phyloP scores from a whole-genome alignment of 1,140 invertebrate genomes.

The Nebria ingens region DNA sequence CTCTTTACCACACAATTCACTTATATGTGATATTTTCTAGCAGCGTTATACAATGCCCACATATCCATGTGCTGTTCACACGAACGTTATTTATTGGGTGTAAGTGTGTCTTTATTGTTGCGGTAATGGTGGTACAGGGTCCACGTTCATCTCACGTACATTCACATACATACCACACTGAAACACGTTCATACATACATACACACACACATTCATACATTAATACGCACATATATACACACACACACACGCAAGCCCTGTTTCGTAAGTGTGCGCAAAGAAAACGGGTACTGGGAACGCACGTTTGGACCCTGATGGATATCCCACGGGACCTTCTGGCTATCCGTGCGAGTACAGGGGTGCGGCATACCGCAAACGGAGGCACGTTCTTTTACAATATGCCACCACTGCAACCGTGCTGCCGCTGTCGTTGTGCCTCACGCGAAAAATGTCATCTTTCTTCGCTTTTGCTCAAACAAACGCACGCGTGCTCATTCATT shows the following conservation, averaged over 20 bases:
- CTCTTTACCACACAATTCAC: no score
- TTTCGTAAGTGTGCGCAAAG: background rate
- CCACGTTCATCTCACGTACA: background rate
- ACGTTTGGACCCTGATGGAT: constrained; percentile 7
- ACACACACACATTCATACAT: background rate
- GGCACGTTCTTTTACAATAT: constrained; percentile 7
- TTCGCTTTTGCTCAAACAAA: background rate
- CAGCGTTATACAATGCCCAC: no score
- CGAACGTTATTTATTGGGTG: constrained; percentile 5
- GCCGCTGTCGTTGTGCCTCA: background rate
- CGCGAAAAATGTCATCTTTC: constrained; percentile 5
- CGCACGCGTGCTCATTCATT: background rate
- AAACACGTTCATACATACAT: background rate
- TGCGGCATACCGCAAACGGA: background rate
- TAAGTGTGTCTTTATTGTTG: constrained; percentile 8
- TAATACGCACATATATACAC: background rate
- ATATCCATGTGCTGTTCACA: no score
- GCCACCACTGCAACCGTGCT: no score
- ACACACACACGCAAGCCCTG: background rate
- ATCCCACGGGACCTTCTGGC: background rate
- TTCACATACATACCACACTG: background rate
- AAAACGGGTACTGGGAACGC: background rate
- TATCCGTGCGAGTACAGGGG: background rate
- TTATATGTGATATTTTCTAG: no score
- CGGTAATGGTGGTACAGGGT: background rate